Percentiles rank a stretch among this genome's conserved stretches.
Conservation (phyloP, 2,797 vertebrate species). For the Pseudochromis fuscus region DNA sequence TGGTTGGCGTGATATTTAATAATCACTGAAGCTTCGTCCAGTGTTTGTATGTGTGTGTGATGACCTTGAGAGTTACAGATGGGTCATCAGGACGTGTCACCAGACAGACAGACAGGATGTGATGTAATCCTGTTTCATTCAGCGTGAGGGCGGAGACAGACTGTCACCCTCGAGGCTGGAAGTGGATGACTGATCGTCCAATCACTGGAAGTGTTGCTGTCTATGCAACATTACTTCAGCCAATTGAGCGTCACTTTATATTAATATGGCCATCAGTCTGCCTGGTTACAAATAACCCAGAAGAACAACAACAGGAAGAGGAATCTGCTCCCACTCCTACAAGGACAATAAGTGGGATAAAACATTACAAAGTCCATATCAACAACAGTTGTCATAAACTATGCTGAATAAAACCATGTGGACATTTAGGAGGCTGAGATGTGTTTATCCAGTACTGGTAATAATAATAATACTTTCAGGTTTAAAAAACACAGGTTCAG, state of each 20-base stretch:
- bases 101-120: slow-evolving; percentile 43
- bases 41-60: neutral
- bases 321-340: slow-evolving; percentile 26
- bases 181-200: slow-evolving; percentile 77
- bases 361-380: slow-evolving; percentile 14
- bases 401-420: neutral
- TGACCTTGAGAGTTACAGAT: neutral
- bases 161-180: slow-evolving; percentile 61
- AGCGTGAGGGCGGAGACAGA: slow-evolving; percentile 18
- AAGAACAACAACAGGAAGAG: slow-evolving; percentile 46
- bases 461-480: too few relatives aligned
- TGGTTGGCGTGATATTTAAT: neutral
- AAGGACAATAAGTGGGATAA: slow-evolving; percentile 40
- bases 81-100: slow-evolving; percentile 4
- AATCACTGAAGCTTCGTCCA: neutral
- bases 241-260: slow-evolving; percentile 79
- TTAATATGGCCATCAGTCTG: slow-evolving; percentile 80
- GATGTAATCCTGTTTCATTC: slow-evolving; percentile 54
- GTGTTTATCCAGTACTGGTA: too few relatives aligned
- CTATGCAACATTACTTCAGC: slow-evolving; percentile 80
- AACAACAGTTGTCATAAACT: neutral
- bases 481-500: too few relatives aligned
- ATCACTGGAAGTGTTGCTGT: slow-evolving; percentile 68
- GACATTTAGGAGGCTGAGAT: neutral
- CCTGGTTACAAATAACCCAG: slow-evolving; percentile 62